These are phyloP conservation scores for Amblyraja radiata DNA, from an alignment of 2,797 vertebrate genomes.

Conservation along the genomic window DNA sequence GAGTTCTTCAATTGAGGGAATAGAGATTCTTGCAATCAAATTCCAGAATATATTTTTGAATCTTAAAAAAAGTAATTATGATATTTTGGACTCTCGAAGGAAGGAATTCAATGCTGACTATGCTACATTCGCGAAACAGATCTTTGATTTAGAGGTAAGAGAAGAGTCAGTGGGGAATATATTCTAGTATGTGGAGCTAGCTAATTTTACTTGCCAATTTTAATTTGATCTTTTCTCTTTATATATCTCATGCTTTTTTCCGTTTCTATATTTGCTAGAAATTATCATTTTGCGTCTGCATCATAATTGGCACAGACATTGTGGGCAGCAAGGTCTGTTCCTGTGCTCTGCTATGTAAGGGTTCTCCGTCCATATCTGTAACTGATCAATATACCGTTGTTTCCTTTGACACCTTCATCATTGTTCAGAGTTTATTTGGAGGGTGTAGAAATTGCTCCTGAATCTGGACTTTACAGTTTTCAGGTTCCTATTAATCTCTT, in stretches of 20 bases:
- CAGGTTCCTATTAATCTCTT: no score
- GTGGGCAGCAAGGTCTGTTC: no score
- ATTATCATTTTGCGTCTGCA: neutral
- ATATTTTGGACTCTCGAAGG: conserved; percentile 62
- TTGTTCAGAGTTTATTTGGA: no score
- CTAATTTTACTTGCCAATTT: neutral
- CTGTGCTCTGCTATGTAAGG: no score
- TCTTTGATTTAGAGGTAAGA: conserved; percentile 62
- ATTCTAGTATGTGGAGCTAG: no score
- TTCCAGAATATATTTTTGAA: conserved; percentile 63
- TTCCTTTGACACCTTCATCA: no score
- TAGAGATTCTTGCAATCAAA: conserved; percentile 62
- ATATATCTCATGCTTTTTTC: neutral
- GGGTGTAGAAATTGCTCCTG: no score
- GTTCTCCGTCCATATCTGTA: no score
- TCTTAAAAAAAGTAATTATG: conserved; percentile 64
- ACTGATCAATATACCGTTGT: no score
- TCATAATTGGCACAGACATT: no score
- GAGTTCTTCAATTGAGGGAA: conserved; percentile 67
- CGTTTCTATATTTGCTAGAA: neutral
- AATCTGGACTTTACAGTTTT: no score
- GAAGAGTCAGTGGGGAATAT: neutral
- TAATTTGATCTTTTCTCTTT: neutral
- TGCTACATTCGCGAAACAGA: conserved; percentile 60
- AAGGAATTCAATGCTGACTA: conserved; percentile 69